Percentiles rank a stretch among this genome's conserved stretches.
Conservation (phyloP, 2,113 vertebrate genomes). For the Xiphophorus maculatus region DNA sequence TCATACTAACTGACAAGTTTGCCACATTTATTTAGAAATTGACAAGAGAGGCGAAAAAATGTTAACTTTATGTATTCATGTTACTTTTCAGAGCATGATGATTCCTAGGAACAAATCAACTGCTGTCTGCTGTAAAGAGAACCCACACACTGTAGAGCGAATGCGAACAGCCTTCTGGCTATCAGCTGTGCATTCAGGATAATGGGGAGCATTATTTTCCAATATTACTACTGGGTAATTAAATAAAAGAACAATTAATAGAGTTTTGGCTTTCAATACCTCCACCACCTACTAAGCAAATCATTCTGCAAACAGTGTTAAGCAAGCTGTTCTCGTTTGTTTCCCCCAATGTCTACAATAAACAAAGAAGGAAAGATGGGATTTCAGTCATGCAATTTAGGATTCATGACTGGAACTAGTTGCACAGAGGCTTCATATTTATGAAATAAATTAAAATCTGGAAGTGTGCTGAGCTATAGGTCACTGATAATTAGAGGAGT, state of each 20-base stretch:
- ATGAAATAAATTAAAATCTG: slow-evolving; percentile 34
- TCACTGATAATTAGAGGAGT: slow-evolving; percentile 51
- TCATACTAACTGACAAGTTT: neutral
- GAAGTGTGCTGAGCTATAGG: slow-evolving; percentile 44
- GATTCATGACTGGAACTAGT: neutral
- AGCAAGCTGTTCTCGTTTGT: neutral
- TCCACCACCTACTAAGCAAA: neutral
- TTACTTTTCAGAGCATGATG: neutral
- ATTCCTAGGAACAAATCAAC: neutral
- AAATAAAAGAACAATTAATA: slow-evolving; percentile 23
- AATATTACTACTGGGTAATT: slow-evolving; percentile 12
- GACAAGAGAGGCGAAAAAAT: neutral
- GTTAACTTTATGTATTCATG: neutral
- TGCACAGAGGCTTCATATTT: slow-evolving; percentile 25
- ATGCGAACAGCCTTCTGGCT: slow-evolving; percentile 7
- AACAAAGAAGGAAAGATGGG: neutral
- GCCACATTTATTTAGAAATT: neutral
- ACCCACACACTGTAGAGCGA: neutral
- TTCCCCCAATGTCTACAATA: neutral
- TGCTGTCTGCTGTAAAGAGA: neutral
- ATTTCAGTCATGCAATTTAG: neutral
- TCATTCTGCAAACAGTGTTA: neutral
- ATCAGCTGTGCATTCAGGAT: neutral
- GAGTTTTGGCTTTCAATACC: neutral
- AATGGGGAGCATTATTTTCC: slow-evolving; percentile 19